Evolutionary conservation across 2,113 vertebrate genomes (phyloP).

Genomic region (Trematomus loennbergii): DNA sequence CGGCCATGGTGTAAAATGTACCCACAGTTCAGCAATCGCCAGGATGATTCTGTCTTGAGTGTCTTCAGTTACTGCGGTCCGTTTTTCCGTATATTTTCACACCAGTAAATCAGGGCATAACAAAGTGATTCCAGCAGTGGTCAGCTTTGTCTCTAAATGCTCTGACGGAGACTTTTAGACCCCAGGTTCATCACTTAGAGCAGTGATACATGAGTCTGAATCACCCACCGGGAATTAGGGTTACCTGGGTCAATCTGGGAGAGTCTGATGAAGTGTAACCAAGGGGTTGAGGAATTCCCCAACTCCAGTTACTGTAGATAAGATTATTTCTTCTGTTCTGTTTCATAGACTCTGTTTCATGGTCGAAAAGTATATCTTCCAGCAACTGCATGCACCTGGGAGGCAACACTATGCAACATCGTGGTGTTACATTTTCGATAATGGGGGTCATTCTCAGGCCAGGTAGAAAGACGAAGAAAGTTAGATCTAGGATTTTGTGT

Average conservation of each 20-base stretch:
- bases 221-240: conserved; percentile 20
- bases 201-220: conserved; percentile 24
- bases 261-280: conserved; percentile 8
- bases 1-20: background rate
- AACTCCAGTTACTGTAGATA: background rate
- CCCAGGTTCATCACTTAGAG: conserved; percentile 11
- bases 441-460: background rate
- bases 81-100: conserved; percentile 19
- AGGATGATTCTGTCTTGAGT: conserved; percentile 12
- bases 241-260: conserved; percentile 1
- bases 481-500: background rate
- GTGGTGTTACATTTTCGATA: background rate
- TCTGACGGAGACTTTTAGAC: conserved; percentile 22
- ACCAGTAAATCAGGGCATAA: conserved; percentile 13
- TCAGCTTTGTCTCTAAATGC: conserved; percentile 19
- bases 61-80: conserved; percentile 1
- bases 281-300: background rate
- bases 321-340: background rate
- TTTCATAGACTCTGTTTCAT: background rate
- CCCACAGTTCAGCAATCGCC: conserved; percentile 15
- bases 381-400: background rate
- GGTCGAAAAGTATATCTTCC: background rate
- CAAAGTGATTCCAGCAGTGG: conserved; percentile 19
- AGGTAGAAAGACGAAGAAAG: conserved; percentile 3
- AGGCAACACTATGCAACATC: background rate